These are phyloP conservation scores for Lycia hirtaria DNA, from an alignment of 2,888 invertebrate genomes.

Conservation along the genomic window DNA sequence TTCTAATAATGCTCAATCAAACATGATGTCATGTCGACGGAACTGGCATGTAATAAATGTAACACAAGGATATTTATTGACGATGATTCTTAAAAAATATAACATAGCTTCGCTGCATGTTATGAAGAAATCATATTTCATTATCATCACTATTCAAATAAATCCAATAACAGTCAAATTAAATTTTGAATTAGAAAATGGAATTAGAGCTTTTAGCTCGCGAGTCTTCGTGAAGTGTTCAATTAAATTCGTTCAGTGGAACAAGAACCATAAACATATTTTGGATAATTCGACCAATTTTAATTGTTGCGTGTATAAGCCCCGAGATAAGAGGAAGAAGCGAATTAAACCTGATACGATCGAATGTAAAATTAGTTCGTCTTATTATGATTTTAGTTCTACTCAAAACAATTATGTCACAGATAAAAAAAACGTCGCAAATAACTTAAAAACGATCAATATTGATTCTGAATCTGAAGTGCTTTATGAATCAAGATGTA, in stretches of 20 bases:
- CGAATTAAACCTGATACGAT: neutral
- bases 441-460: slow-evolving; percentile 14
- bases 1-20: slow-evolving; percentile 13
- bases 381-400: slow-evolving; percentile 20
- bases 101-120: slow-evolving; percentile 46
- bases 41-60: slow-evolving; percentile 52
- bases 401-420: slow-evolving; percentile 24
- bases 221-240: slow-evolving; percentile 29
- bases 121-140: slow-evolving; percentile 51
- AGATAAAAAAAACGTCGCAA: slow-evolving; percentile 9
- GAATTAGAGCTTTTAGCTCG: slow-evolving; percentile 30
- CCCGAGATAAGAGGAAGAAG: neutral
- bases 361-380: slow-evolving; percentile 11
- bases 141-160: slow-evolving; percentile 46
- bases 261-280: slow-evolving; percentile 33
- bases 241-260: slow-evolving; percentile 39
- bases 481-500: slow-evolving; percentile 10
- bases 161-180: slow-evolving; percentile 42
- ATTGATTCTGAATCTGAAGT: slow-evolving; percentile 21
- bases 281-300: slow-evolving; percentile 26
- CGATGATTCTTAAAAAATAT: slow-evolving; percentile 42
- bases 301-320: neutral
- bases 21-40: slow-evolving; percentile 31
- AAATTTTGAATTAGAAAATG: slow-evolving; percentile 41
- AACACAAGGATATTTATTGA: slow-evolving; percentile 50